These are phyloP conservation scores for Copidosoma floridanum DNA, from an alignment of 1,140 invertebrate species.

Conservation along the genomic window DNA sequence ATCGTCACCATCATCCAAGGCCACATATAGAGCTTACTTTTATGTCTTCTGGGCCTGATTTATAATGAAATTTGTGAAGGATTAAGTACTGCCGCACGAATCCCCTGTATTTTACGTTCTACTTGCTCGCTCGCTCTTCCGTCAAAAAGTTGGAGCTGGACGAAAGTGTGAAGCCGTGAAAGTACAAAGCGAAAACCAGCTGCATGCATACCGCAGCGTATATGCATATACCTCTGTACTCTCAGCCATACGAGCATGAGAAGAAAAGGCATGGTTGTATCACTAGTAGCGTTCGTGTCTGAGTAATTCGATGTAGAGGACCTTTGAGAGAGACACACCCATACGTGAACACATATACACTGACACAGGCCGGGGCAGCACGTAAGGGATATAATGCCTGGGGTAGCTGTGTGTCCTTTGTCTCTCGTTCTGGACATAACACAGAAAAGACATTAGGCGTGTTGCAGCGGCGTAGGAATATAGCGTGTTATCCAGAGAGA, in stretches of 20 bases:
- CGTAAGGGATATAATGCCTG: constrained; percentile 50
- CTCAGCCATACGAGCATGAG: too few relatives aligned
- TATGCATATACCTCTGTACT: too few relatives aligned
- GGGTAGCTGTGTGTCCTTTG: constrained; percentile 27
- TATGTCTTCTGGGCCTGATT: too few relatives aligned
- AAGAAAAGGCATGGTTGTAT: too few relatives aligned
- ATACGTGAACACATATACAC: too few relatives aligned
- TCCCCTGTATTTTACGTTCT: neutral
- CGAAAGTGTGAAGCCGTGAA: constrained; percentile 25
- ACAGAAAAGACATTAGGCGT: constrained; percentile 56
- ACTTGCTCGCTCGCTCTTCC: neutral
- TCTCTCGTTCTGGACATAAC: constrained; percentile 35
- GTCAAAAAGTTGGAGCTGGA: constrained; percentile 14
- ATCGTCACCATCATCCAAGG: too few relatives aligned
- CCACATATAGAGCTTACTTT: too few relatives aligned
- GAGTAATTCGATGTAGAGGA: constrained; percentile 36
- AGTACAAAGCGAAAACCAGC: constrained; percentile 9
- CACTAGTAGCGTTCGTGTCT: constrained; percentile 33
- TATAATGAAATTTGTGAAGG: constrained; percentile 20
- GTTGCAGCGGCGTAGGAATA: constrained; percentile 33
- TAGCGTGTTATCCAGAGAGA: constrained; percentile 29
- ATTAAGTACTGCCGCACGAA: constrained; percentile 2
- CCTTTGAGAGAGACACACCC: constrained; percentile 27
- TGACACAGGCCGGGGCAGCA: constrained; percentile 13
- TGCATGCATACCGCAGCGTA: too few relatives aligned